Evolutionary conservation across 2,888 invertebrate genomes (phyloP), one percentile per base, ranked within the genome.

Genomic region (Podotricha telesiphe): DNA sequence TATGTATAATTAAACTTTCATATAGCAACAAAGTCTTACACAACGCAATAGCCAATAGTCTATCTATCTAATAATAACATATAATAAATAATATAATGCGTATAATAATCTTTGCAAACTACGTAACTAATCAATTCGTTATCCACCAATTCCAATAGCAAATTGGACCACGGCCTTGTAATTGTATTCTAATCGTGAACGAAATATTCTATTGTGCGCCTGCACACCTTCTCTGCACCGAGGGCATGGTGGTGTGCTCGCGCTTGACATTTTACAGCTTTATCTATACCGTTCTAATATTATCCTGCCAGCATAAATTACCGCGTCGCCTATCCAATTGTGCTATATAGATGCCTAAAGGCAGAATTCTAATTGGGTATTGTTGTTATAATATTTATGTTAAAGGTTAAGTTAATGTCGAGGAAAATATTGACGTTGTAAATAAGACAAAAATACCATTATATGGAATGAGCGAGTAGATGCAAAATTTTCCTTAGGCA

Each of bases 141-240:
- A 63, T 66, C 56, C 65, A 61, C 61, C 64, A 67, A 63, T 64
- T 59, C 66, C 63, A 63, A 73, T 67, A 78, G 78, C 79, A 78
- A 84, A 85, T 82, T 81, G 77, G 81, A 78, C 73, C 78, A 78
- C 66, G 74, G 70, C 81, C 88, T 89, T 88, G 85, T 85, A 80
- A 88, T 88, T 88, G 87, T 88, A 88, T 88, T 88, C 81, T 86
- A 89, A 89, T 87, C 71, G 78, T 77, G 74, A 75, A 81, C 81
- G 79, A 85, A 88, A 85, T 86, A 86, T 85, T 85, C 86, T 80
- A 86, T 87, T 87, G 86, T 87, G 78, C 76, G 77, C 75, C 73
- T 74, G 77, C 77, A 80, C 77, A 81, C 83, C 82, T 82, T 82
- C 79, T 76, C 78, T 61, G 73, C 66, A 40, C 20, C 68, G 76